Evolutionary conservation across 2,113 vertebrate species (phyloP), one percentile per base, ranked within the genome.

Genomic region (Motacilla alba): DNA sequence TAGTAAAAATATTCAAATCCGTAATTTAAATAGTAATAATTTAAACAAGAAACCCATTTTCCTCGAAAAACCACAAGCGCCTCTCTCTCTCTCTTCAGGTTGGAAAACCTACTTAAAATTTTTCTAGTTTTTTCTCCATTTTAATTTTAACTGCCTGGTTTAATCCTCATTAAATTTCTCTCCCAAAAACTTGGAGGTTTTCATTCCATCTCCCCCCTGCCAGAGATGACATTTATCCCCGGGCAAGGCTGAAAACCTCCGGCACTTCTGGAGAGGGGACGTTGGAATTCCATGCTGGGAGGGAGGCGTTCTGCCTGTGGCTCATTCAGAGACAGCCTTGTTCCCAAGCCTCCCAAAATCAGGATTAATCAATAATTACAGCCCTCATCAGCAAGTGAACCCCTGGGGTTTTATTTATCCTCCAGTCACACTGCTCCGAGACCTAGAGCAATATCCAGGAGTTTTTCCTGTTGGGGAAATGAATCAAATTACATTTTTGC

Each of bases 291-390:
- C 37, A 2, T 15, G 21, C 53, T 14, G 27, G 37, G 62, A 67
- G 44, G 37, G 21, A 35, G 13, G 21, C 2, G 0, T 14, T 7
- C 35, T 35, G 20, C 9, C 52, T 2, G 0, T 35, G 52, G 1
- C 10, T 58, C n/a, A 6, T 59, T 59, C 43, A 7, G 35, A 58
- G 24, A 26, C 31, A 35, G 30, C 10, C 52, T 9, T 20, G 13
- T 12, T 50, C 62, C 44, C 62, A 31, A 67, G 7, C 72, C 37
- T 68, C 4, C 72, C 33, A 31, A 86, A 68, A 44, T 37, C 73
- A 15, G 53, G 46, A 86, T 86, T 52, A 59, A 52, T 68, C 73
- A 18, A 33, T 52, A 77, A 86, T 86, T 68, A 37, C 53, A 68
- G 53, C 73, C 22, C 31, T 77, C 83, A 52, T 37, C 83, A 68